Percentiles rank a stretch among this genome's conserved stretches.
These are phyloP conservation scores for Agriopis aurantiaria DNA, from an alignment of 2,888 invertebrate genomes.

Conservation along the genomic window DNA sequence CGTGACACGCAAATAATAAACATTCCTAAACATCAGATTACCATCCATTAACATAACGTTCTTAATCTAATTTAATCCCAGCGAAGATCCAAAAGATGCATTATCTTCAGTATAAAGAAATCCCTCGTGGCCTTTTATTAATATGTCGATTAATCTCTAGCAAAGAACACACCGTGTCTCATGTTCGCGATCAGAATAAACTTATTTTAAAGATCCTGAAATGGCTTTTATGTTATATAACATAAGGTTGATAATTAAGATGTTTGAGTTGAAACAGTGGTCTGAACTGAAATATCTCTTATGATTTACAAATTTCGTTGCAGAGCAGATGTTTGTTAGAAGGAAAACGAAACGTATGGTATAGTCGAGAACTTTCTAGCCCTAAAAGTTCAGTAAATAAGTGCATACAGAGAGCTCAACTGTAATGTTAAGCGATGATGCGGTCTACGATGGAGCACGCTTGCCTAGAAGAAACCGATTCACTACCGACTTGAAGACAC, in stretches of 20 bases:
- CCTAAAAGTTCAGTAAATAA: no score
- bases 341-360: no score
- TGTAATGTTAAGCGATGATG: no score
- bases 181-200: conserved; percentile 38
- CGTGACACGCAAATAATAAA: not conserved
- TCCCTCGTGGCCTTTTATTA: conserved; percentile 35
- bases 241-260: conserved; percentile 18
- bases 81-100: conserved; percentile 6
- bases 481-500: no score
- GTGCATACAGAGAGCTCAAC: no score
- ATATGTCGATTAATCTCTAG: conserved; percentile 42
- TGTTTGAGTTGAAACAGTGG: not conserved
- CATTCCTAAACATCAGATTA: not conserved
- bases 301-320: not conserved
- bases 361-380: no score
- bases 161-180: conserved; percentile 40
- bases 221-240: conserved; percentile 23
- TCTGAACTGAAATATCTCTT: not conserved
- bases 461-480: no score
- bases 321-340: not conserved
- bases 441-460: no score
- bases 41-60: conserved; percentile 12
- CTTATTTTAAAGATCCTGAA: conserved; percentile 17
- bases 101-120: conserved; percentile 35
- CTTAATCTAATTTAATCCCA: conserved; percentile 12